These are phyloP conservation scores for Polyploca ridens DNA, from an alignment of 2,888 invertebrate genomes.

Conservation along the genomic window DNA sequence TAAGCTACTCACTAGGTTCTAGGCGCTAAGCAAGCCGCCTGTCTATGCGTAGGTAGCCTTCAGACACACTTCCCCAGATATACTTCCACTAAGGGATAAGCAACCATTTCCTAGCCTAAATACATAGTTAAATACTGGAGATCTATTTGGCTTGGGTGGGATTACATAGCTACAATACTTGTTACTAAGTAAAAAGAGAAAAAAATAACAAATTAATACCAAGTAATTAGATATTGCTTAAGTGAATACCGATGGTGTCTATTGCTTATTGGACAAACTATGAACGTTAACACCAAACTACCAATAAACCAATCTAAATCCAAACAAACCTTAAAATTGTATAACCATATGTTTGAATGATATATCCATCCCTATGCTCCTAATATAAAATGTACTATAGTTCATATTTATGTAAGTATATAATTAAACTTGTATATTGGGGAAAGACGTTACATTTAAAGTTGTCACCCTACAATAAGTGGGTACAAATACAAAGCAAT, in stretches of 20 bases:
- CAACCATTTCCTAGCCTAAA: not conserved
- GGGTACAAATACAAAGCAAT: conserved; percentile 15
- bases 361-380: not conserved
- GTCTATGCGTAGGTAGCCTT: no score
- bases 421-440: not conserved
- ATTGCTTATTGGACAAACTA: not conserved
- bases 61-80: no score
- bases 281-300: not conserved
- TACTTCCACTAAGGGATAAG: not conserved
- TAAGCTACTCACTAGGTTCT: no score
- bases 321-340: not conserved
- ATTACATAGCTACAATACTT: not conserved
- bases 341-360: not conserved
- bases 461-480: not conserved
- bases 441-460: not conserved
- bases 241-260: not conserved
- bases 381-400: not conserved
- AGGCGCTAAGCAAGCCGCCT: no score
- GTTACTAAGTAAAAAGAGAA: not conserved
- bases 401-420: not conserved
- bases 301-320: not conserved
- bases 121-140: not conserved
- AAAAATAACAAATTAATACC: not conserved
- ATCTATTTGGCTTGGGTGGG: not conserved
- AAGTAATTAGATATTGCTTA: not conserved